Evolutionary conservation across 2,113 vertebrate genomes (phyloP).

Genomic region (Tupaia chinensis): DNA sequence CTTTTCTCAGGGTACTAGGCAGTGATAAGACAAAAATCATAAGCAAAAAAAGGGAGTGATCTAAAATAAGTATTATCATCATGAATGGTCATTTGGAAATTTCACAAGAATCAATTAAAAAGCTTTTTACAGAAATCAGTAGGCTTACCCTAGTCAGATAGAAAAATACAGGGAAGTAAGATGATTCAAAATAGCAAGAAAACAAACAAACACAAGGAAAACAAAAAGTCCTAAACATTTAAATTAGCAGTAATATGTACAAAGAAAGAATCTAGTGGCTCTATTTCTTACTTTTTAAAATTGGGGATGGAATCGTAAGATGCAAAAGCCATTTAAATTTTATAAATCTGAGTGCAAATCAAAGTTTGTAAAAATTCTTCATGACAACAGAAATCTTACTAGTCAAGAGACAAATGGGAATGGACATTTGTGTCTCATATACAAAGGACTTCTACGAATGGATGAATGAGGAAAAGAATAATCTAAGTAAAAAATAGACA

Average conservation of each 20-base stretch:
- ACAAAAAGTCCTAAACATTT: neutral
- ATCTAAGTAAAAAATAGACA: neutral
- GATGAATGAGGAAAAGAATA: neutral
- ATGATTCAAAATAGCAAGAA: neutral
- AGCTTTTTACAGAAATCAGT: neutral
- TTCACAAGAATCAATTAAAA: constrained; percentile 4
- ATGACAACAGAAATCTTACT: neutral
- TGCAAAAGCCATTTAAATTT: neutral
- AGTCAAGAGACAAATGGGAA: neutral
- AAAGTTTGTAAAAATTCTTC: neutral
- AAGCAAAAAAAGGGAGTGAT: neutral
- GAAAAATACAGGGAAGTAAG: neutral
- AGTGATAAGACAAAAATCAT: neutral
- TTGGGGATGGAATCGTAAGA: neutral
- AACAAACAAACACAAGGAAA: too few relatives aligned
- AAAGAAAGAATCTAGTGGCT: too few relatives aligned
- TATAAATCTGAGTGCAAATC: neutral
- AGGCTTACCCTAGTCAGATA: constrained; percentile 15
- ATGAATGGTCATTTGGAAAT: neutral
- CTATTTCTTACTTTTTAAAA: constrained; percentile 8
- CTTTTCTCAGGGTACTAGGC: neutral
- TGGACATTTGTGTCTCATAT: neutral
- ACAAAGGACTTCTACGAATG: neutral
- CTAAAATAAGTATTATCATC: neutral
- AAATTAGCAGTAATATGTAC: neutral